Base-by-base conservation (phyloP, 2,797 vertebrate genomes). In the Mionectes olivaceus region DNA sequence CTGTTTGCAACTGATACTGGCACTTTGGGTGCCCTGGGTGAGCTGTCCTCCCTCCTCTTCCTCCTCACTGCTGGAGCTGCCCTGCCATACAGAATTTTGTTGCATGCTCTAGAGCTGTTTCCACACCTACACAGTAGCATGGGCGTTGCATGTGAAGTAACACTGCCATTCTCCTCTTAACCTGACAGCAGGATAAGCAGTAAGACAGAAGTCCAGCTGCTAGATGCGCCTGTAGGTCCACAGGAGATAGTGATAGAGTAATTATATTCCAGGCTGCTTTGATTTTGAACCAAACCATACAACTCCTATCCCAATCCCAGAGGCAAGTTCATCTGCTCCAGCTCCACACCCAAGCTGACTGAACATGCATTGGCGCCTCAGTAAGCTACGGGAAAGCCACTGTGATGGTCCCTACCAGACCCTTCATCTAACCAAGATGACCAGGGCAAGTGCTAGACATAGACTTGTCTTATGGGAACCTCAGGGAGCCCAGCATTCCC, bases 401-500 rank as follows among this genome's bases (percentile, higher is more conserved):
- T 47, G 41, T 5, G 10, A 9, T 49, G 22, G 7, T 64, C 7
- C 21, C 55, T 57, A 19, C 24, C 19, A 60, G 59, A 55, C 6
- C 12, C 6, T 93, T 57, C 44, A 17, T 24, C n/a, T 73, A 61
- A 25, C 15, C 13, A 18, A 56, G 75, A 19, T 19, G 14, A 41
- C 8, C 32, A 64, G 19, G 11, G 19, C 39, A 91, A 91, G 25
- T 23, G 7, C 8, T 59, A 41, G 56, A 33, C 24, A 12, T 16
- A 13, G 19, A 5, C 14, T 65, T 69, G 27, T 55, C 41, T 83
- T 19, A 37, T 56, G 28, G 49, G 19, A 82, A 21, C 8, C 23
- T 78, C 30, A n/a, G 23, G 21, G 19, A 12, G 3, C 28, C 17
- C 0, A 0, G 11, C 13, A 49, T 32, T 70, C 43, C 33, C 33